These are phyloP conservation scores for Scolopax mira DNA, from an alignment of 2,113 vertebrate species.

Conservation along the genomic window DNA sequence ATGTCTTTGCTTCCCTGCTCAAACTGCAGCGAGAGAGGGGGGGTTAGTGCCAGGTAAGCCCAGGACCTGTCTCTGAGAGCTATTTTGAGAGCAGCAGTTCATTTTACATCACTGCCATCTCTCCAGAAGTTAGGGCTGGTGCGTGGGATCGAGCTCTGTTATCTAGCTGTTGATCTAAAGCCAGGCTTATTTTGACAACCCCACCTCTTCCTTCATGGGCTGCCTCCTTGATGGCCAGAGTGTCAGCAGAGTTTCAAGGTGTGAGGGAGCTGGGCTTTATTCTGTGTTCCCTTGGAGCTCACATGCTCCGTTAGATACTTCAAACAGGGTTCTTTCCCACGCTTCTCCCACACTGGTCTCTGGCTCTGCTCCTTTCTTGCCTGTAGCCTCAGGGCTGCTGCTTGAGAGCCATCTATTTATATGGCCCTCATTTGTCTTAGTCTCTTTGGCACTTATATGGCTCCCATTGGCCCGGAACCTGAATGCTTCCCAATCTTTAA, in stretches of 20 bases:
- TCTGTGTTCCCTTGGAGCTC: background rate
- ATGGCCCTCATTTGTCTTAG: slow-evolving; percentile 61
- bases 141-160: rapidly evolving
- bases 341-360: background rate
- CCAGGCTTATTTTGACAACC: background rate
- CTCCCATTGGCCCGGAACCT: slow-evolving; percentile 30
- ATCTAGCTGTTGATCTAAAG: background rate
- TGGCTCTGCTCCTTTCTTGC: slow-evolving; percentile 18
- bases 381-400: slow-evolving; percentile 26
- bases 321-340: slow-evolving; percentile 43
- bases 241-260: background rate
- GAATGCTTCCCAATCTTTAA: slow-evolving; percentile 46
- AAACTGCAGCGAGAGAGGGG: background rate
- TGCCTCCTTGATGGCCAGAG: background rate
- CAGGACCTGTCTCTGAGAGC: background rate
- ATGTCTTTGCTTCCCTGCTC: background rate
- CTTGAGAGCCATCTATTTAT: slow-evolving; percentile 50
- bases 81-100: background rate
- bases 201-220: background rate
- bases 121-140: background rate
- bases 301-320: background rate
- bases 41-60: background rate
- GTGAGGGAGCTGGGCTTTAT: slow-evolving; percentile 1
- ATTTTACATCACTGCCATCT: background rate
- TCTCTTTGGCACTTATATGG: slow-evolving; percentile 59